A percentile compares a stretch with the other conserved stretches of the same genome.
These are phyloP conservation scores for Phycodurus eques DNA, from an alignment of 2,113 vertebrate species.

Conservation along the genomic window DNA sequence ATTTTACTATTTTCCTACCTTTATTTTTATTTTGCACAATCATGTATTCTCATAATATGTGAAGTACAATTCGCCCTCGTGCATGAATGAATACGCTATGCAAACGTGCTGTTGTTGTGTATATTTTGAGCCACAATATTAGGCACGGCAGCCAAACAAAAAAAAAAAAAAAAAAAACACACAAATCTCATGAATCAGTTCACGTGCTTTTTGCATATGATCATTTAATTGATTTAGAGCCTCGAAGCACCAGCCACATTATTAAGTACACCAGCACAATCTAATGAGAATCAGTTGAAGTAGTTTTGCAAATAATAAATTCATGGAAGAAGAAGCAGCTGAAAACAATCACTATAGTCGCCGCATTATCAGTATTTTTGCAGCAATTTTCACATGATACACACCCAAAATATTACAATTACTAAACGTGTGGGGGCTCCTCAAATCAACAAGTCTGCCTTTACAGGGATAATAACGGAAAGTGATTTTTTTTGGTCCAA, in stretches of 20 bases:
- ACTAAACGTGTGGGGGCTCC: too few relatives aligned
- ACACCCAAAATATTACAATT: neutral
- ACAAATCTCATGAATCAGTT: neutral
- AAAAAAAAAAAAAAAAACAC: too few relatives aligned
- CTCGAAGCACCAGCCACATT: neutral
- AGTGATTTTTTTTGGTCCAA: too few relatives aligned
- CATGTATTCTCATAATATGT: neutral
- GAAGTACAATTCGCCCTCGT: neutral
- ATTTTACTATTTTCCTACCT: constrained; percentile 61
- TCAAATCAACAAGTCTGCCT: too few relatives aligned
- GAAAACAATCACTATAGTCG: too few relatives aligned
- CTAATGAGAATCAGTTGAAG: neutral
- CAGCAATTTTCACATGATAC: neutral
- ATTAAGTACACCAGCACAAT: neutral
- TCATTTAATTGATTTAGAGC: neutral
- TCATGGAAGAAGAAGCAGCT: neutral
- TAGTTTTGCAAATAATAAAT: neutral
- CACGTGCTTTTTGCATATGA: neutral
- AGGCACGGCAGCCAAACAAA: neutral
- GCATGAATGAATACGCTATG: neutral
- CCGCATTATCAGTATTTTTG: too few relatives aligned
- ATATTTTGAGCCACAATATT: neutral
- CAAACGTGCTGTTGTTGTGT: neutral
- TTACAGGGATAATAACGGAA: too few relatives aligned
- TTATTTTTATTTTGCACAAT: constrained; percentile 18